These are phyloP conservation scores for Trissolcus brochymenae DNA, from an alignment of 2,888 invertebrate genomes.

Conservation along the genomic window DNA sequence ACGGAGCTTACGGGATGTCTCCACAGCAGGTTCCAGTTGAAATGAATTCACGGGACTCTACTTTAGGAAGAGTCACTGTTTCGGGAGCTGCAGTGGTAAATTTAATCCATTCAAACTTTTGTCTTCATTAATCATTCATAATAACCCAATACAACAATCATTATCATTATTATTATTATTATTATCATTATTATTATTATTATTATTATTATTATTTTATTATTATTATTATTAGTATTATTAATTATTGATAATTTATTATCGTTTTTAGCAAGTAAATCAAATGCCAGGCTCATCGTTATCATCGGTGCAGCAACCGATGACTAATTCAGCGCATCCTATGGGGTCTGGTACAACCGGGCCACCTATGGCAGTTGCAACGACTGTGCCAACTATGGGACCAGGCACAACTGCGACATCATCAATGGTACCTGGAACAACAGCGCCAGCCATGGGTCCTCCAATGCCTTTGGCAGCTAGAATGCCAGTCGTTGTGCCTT, in stretches of 20 bases:
- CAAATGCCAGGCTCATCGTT: constrained; percentile 65
- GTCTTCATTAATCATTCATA: neutral
- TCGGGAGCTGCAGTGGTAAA: constrained; percentile 70
- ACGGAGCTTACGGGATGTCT: constrained; percentile 45
- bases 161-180: neutral
- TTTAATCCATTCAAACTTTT: neutral
- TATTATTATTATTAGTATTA: neutral
- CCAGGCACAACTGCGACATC: constrained; percentile 59
- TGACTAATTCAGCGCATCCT: constrained; percentile 58
- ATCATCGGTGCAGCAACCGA: constrained; percentile 48
- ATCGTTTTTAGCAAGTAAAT: constrained; percentile 59
- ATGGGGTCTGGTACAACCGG: constrained; percentile 52
- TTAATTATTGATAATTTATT: neutral
- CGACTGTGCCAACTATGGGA: constrained; percentile 56
- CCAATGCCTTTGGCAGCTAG: constrained; percentile 22
- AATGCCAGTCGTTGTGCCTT: constrained; percentile 9
- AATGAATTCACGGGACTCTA: constrained; percentile 63
- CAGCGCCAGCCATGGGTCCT: constrained; percentile 20
- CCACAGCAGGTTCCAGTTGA: constrained; percentile 59
- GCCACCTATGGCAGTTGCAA: constrained; percentile 60
- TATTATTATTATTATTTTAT: neutral
- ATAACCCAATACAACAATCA: neutral
- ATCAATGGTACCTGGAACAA: constrained; percentile 59
- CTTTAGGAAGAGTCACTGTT: constrained; percentile 65
- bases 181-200: neutral